Evolutionary conservation across 2,888 invertebrate species (phyloP).

Genomic region (Diaprepes abbreviatus): DNA sequence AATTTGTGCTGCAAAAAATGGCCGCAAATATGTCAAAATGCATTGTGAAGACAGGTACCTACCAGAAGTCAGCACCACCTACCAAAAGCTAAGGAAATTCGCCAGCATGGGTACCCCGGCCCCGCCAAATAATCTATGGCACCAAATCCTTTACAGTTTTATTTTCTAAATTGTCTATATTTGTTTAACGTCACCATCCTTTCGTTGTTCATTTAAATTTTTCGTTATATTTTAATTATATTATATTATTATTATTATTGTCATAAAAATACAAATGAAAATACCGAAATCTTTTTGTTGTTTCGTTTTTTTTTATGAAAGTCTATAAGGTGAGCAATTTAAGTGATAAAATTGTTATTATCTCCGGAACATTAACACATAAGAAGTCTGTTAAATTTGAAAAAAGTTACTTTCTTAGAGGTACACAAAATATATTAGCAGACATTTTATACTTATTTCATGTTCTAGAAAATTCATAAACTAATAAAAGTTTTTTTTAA

Average conservation of each 20-base stretch:
- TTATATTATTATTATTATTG: conserved; percentile 52
- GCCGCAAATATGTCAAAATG: conserved; percentile 45
- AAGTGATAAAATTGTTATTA: no score
- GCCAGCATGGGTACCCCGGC: conserved; percentile 31
- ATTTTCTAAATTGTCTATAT: conserved; percentile 40
- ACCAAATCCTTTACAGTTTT: conserved; percentile 47
- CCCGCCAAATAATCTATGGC: conserved; percentile 30
- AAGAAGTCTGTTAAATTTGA: no score
- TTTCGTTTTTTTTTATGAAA: not conserved
- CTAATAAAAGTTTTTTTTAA: no score
- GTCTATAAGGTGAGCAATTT: no score
- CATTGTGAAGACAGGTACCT: conserved; percentile 29
- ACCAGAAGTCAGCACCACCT: conserved; percentile 54
- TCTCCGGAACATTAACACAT: no score
- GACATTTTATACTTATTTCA: no score
- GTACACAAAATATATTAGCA: no score
- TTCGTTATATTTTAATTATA: conserved; percentile 50
- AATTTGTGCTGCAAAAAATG: conserved; percentile 53
- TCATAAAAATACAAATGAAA: conserved; percentile 55
- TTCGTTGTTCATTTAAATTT: conserved; percentile 54
- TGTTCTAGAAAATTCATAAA: no score
- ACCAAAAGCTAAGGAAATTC: conserved; percentile 18
- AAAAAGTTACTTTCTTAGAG: no score
- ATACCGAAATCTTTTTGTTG: conserved; percentile 24
- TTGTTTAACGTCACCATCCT: conserved; percentile 38